A percentile compares a stretch with the other conserved stretches of the same genome.
Evolutionary conservation across 2,797 vertebrate species (phyloP).

Genomic region (Urosaurus nigricauda): DNA sequence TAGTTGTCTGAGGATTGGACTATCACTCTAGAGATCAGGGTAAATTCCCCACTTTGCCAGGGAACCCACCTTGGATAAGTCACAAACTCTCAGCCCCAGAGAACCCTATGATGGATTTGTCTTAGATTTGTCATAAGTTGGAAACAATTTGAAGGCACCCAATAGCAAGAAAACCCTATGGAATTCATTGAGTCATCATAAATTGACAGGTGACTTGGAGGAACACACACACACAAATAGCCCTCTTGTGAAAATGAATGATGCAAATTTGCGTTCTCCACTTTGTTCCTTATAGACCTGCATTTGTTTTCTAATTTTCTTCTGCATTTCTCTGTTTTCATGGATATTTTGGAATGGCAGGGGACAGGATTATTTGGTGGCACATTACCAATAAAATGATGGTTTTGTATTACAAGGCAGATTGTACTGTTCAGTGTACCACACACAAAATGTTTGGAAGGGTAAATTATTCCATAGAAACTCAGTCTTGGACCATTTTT

Average conservation of each 20-base stretch:
- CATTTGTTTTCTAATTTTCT: not conserved
- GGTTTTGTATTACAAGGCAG: constrained; percentile 3
- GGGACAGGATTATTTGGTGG: not conserved
- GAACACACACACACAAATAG: not conserved
- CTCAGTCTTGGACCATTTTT: constrained; percentile 6
- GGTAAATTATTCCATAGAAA: constrained; percentile 14
- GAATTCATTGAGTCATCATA: no score
- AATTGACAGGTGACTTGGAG: no score
- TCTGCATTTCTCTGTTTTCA: not conserved
- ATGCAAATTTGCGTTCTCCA: not conserved
- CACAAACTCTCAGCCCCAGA: no score
- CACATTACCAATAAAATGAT: constrained; percentile 15
- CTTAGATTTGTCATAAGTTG: no score
- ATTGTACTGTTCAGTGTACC: constrained; percentile 7
- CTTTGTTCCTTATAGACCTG: not conserved
- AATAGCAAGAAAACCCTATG: no score
- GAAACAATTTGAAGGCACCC: no score
- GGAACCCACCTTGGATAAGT: no score
- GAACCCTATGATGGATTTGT: no score
- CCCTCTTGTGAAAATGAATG: not conserved
- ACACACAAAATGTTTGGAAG: constrained; percentile 2
- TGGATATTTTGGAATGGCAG: not conserved
- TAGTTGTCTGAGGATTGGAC: no score
- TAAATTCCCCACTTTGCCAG: no score
- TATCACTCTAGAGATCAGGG: no score